phyloP scores from a whole-genome alignment of 2,113 vertebrate species.

The Phrynocephalus versicolor region DNA sequence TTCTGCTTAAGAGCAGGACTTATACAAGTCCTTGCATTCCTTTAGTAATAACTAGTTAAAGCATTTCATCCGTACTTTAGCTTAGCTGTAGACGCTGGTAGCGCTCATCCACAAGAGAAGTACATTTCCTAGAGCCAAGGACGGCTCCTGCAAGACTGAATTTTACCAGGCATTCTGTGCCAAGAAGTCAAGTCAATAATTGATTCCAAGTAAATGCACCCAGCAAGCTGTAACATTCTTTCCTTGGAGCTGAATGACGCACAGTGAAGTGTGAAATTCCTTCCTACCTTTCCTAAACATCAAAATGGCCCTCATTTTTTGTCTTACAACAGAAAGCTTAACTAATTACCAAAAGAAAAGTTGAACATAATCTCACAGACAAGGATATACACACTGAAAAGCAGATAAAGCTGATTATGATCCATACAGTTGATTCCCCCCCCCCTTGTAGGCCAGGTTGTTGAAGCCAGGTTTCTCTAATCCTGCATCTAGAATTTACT shows the following conservation, averaged over 20 bases:
- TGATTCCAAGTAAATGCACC: conserved; percentile 24
- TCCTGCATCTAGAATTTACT: not conserved
- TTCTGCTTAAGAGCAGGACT: not conserved
- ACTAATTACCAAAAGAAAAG: not conserved
- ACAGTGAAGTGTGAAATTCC: conserved; percentile 19
- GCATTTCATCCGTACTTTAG: not conserved
- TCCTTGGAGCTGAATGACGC: conserved; percentile 21
- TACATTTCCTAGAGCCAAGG: conserved; percentile 7
- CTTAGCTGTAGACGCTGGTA: not conserved
- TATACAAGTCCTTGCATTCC: not conserved
- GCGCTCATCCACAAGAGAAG: not conserved
- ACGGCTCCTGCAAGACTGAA: not conserved
- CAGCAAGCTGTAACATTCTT: conserved; percentile 25
- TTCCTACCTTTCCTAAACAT: conserved; percentile 18
- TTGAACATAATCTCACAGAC: conserved; percentile 5
- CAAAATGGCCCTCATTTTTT: not conserved
- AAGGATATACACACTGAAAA: not conserved
- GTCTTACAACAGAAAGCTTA: conserved; percentile 13
- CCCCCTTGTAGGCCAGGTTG: not conserved
- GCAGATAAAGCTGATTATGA: conserved; percentile 13
- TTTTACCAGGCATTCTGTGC: conserved; percentile 19
- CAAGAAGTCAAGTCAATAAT: conserved; percentile 26
- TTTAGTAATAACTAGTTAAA: not conserved
- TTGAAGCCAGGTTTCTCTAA: conserved; percentile 9
- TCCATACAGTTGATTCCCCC: not conserved